These are phyloP conservation scores for Drosophila seclusa DNA, from an alignment of 2,888 invertebrate species.

Conservation along the genomic window DNA sequence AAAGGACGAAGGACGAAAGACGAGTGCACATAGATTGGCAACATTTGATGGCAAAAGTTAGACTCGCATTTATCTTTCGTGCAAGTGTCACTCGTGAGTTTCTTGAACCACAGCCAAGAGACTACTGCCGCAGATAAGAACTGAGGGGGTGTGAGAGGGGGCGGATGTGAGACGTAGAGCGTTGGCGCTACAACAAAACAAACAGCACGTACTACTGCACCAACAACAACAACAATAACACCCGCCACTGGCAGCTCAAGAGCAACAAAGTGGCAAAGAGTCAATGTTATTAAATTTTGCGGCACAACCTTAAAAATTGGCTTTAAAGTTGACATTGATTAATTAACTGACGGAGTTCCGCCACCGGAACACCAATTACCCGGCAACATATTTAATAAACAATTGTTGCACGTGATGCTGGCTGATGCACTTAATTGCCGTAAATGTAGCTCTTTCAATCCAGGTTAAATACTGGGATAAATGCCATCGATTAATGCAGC, in stretches of 20 bases:
- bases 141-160: background rate
- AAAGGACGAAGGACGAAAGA: conserved; percentile 15
- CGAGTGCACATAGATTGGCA: conserved; percentile 70
- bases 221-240: conserved; percentile 10
- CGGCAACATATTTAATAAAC: conserved; percentile 46
- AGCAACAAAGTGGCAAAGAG: conserved; percentile 20
- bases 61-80: conserved; percentile 77
- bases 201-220: conserved; percentile 37
- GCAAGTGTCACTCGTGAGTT: conserved; percentile 80
- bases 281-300: conserved; percentile 51
- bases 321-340: conserved; percentile 48
- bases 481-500: conserved; percentile 23
- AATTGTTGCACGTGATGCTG: conserved; percentile 34
- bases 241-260: conserved; percentile 7
- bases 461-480: conserved; percentile 36
- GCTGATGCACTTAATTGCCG: conserved; percentile 33
- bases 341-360: conserved; percentile 38
- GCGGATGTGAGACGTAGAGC: background rate
- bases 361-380: conserved; percentile 13
- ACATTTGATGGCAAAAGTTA: conserved; percentile 80
- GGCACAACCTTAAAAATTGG: conserved; percentile 29
- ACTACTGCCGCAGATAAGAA: conserved; percentile 34
- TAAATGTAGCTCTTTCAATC: conserved; percentile 25
- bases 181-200: conserved; percentile 13
- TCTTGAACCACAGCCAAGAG: conserved; percentile 78